Evolutionary conservation across 2,888 invertebrate species (phyloP), one percentile per base, ranked within the genome.

Genomic region (Philhelius pedissequus): DNA sequence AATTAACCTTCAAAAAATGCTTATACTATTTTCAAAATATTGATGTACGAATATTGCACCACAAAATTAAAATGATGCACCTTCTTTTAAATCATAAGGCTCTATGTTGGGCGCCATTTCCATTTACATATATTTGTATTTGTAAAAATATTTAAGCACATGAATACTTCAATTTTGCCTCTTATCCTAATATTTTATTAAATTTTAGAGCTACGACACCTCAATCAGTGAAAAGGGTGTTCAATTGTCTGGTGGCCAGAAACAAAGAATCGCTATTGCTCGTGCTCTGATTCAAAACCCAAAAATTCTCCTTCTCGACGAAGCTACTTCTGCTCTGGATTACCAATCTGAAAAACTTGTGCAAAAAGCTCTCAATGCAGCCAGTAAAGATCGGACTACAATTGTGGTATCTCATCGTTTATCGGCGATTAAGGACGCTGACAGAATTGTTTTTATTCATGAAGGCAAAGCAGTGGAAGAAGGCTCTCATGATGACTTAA

Each of bases 271-370:
- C 69, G 96, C 96, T 11, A 96, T 97, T 78, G 97, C 97, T 0
- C 92, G 97, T 48, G 96, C 97, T 0, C 90, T 97, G 25, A 94
- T 97, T 9, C 92, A 95, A 76, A 93, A 94, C 86, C 97, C 97
- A 0, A 94, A 93, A 87, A 95, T 97, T 86, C 92, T 96, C 4
- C 91, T 96, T 0, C 91, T 96, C 62, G 97, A 97, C 88, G 97
- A 97, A 90, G 96, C 96, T 0, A 97, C 97, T 0, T 96, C 96
- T 0, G 96, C 97, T 0, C 90, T 97, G 87, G 97, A 97, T 90
- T 94, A 95, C 2, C 94, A 95, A 87, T 96, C 95, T 86, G 97
- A 97, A 89, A 94, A 94, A 5, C 94, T 94, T 70, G 96, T 97
- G 0, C 97, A 97, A 90, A 94, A 94, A 9, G 96, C 97, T 0